Evolutionary conservation across 2,888 invertebrate genomes (phyloP).

Genomic region (Timandra comae): DNA sequence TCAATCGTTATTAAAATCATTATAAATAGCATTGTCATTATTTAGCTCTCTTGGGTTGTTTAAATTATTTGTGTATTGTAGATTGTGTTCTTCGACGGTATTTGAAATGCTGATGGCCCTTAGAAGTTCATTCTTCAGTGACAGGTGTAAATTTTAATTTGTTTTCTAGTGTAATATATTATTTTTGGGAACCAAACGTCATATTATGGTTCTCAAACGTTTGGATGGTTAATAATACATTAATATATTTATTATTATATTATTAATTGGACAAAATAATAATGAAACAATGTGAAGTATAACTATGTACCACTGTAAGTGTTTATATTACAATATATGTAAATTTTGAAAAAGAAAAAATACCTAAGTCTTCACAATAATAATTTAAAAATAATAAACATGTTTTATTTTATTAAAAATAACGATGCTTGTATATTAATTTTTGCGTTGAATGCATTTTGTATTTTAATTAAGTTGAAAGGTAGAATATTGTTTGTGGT

Average conservation of each 20-base stretch:
- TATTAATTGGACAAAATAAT: constrained; percentile 18
- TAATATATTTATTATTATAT: constrained; percentile 6
- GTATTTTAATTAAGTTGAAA: constrained; percentile 30
- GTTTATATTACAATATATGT: constrained; percentile 57
- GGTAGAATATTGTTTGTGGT: constrained; percentile 18
- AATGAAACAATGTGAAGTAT: constrained; percentile 26
- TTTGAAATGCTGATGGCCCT: too few species aligned
- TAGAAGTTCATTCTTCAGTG: constrained; percentile 32
- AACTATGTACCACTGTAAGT: constrained; percentile 66
- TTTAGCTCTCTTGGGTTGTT: constrained; percentile 7
- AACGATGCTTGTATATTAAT: constrained; percentile 52
- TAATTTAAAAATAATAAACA: not conserved
- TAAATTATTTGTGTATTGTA: constrained; percentile 3
- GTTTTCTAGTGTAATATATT: constrained; percentile 41
- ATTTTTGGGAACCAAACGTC: constrained; percentile 38
- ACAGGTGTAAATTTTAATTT: constrained; percentile 46
- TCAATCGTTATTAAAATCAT: not conserved
- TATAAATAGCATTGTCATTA: constrained; percentile 1
- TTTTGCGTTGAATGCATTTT: constrained; percentile 50
- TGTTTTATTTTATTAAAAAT: constrained; percentile 37
- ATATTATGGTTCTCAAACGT: constrained; percentile 29
- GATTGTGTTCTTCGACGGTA: too few species aligned
- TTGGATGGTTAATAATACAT: constrained; percentile 17
- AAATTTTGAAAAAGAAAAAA: constrained; percentile 60
- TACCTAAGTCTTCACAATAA: constrained; percentile 27